Evolutionary conservation across 2,797 vertebrate species (phyloP).

Genomic region (Sebastiscus albofasciatus): DNA sequence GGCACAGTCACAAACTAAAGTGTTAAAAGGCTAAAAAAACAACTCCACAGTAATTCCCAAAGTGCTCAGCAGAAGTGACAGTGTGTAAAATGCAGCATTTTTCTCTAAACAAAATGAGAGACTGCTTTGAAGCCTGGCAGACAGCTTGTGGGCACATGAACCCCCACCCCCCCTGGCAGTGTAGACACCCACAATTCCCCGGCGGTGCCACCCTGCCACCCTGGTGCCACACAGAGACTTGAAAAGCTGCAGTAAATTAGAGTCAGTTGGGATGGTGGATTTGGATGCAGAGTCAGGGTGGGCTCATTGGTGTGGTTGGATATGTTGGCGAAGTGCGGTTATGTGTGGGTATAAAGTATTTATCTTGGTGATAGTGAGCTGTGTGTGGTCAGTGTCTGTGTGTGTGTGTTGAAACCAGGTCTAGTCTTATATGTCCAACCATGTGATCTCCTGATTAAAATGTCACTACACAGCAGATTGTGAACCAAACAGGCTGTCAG

Average conservation of each 20-base stretch:
- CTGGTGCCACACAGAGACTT: conserved; percentile 73
- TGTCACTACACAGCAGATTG: conserved; percentile 45
- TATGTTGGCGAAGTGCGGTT: conserved; percentile 68
- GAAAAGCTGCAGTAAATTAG: conserved; percentile 64
- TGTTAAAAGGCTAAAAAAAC: conserved; percentile 11
- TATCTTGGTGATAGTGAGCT: conserved; percentile 61
- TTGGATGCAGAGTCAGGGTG: conserved; percentile 73
- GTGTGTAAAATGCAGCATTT: conserved; percentile 47
- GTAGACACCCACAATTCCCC: conserved; percentile 69
- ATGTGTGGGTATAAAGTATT: conserved; percentile 74
- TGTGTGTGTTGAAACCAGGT: conserved; percentile 43
- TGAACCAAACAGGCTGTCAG: conserved; percentile 61
- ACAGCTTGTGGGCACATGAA: conserved; percentile 70
- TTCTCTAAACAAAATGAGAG: conserved; percentile 53
- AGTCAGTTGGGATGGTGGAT: conserved; percentile 53
- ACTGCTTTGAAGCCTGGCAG: conserved; percentile 60
- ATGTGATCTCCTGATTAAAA: conserved; percentile 68
- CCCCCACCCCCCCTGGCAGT: conserved; percentile 4
- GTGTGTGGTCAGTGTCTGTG: conserved; percentile 20
- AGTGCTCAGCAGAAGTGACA: conserved; percentile 41
- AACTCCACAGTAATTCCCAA: conserved; percentile 17
- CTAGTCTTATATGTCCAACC: conserved; percentile 47
- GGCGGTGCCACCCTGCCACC: conserved; percentile 69
- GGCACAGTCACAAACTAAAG: neutral
- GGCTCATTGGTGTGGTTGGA: conserved; percentile 72